Percentiles rank a stretch among this genome's conserved stretches.
Conservation (phyloP, 2,797 vertebrate genomes). For the Argyrosomus regius region DNA sequence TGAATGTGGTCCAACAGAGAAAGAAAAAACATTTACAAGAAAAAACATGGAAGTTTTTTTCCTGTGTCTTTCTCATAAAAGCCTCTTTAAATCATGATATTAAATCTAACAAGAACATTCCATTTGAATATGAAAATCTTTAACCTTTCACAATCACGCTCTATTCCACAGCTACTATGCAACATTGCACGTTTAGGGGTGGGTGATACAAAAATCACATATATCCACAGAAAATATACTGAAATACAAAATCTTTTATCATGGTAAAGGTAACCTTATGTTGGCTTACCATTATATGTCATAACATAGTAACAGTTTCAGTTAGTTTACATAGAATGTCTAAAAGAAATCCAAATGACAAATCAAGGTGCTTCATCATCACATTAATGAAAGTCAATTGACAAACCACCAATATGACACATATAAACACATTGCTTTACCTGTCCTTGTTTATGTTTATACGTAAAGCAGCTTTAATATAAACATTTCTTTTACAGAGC, state of each 20-base stretch:
- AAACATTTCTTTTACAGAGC: neutral
- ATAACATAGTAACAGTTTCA: neutral
- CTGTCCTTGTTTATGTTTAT: too few species aligned
- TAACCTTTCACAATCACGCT: conserved; percentile 6
- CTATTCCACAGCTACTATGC: neutral
- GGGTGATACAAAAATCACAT: neutral
- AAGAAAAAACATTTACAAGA: conserved; percentile 22
- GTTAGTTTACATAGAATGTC: neutral
- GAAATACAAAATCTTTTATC: neutral
- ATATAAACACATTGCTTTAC: too few species aligned
- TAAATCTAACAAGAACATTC: conserved; percentile 29
- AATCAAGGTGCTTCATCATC: too few species aligned
- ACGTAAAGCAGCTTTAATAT: too few species aligned
- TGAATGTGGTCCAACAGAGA: conserved; percentile 21
- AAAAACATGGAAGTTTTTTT: neutral
- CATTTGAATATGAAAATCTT: conserved; percentile 1
- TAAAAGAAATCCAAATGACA: neutral
- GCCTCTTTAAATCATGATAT: conserved; percentile 46
- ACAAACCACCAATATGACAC: too few species aligned
- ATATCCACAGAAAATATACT: too few species aligned
- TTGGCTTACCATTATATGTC: neutral
- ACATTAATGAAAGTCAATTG: too few species aligned
- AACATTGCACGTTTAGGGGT: neutral
- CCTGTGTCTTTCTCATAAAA: conserved; percentile 31
- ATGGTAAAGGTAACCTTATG: neutral